These are phyloP conservation scores for Apamea crenata DNA, from an alignment of 2,888 invertebrate species.

Conservation along the genomic window DNA sequence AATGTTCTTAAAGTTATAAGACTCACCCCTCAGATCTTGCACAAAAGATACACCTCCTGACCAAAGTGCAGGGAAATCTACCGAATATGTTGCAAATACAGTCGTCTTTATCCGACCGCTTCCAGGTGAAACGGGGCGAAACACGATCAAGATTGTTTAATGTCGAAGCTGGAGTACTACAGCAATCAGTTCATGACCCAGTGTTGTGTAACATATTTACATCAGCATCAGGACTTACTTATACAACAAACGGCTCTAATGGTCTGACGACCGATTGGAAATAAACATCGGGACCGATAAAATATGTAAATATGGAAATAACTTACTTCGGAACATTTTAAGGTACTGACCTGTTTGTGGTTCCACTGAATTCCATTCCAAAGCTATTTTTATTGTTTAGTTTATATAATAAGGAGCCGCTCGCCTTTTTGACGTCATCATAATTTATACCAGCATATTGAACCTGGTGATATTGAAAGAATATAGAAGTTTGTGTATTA, in stretches of 20 bases:
- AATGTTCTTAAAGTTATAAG: too few relatives aligned
- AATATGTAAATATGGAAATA: not conserved
- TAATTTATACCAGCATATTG: slow-evolving; percentile 74
- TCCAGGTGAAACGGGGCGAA: too few relatives aligned
- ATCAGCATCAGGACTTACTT: not conserved
- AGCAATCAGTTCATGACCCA: not conserved
- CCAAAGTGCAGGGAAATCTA: not conserved
- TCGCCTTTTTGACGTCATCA: slow-evolving; percentile 69
- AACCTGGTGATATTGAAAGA: slow-evolving; percentile 66
- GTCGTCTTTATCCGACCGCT: not conserved
- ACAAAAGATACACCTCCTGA: too few relatives aligned
- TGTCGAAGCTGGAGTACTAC: not conserved
- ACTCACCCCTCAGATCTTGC: too few relatives aligned
- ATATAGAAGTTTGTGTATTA: not conserved
- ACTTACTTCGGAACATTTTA: not conserved
- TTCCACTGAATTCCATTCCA: slow-evolving; percentile 80
- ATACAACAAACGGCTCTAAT: not conserved
- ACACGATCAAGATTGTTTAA: not conserved
- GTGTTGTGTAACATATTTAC: not conserved
- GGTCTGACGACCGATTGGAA: not conserved
- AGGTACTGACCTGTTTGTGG: slow-evolving; percentile 70
- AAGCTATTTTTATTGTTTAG: slow-evolving; percentile 55
- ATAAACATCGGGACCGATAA: not conserved
- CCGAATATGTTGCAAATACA: not conserved
- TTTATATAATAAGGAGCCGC: slow-evolving; percentile 58